phyloP scores from a whole-genome alignment of 2,113 vertebrate species.

The Rallus limicola region DNA sequence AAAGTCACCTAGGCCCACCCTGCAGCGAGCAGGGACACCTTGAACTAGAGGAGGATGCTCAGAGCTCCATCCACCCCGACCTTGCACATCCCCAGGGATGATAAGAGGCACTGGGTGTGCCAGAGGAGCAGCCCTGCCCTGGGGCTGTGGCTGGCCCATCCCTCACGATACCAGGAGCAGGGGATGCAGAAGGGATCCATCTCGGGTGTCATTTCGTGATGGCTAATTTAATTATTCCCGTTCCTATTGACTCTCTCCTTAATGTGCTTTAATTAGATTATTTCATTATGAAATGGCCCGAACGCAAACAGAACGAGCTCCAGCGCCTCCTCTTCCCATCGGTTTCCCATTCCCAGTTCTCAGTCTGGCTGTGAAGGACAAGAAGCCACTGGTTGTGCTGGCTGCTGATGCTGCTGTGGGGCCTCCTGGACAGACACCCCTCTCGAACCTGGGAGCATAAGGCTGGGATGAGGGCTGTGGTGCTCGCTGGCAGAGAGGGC shows the following conservation, averaged over 20 bases:
- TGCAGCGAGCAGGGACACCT: too few species aligned
- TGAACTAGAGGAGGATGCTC: too few species aligned
- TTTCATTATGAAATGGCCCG: background rate
- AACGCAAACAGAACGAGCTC: background rate
- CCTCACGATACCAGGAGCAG: rapidly evolving
- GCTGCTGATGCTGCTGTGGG: background rate
- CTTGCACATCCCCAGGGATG: too few species aligned
- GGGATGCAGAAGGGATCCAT: background rate
- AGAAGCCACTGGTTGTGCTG: background rate
- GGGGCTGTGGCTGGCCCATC: background rate
- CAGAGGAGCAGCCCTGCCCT: background rate
- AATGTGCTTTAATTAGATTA: background rate
- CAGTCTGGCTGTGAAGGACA: rapidly evolving
- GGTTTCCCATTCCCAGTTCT: background rate
- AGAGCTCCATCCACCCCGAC: too few species aligned
- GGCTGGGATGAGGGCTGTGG: background rate
- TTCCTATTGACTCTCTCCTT: background rate
- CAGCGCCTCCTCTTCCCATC: background rate
- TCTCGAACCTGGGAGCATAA: too few species aligned
- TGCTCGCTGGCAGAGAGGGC: rapidly evolving
- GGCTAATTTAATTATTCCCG: background rate
- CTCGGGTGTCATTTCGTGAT: background rate
- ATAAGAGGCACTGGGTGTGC: too few species aligned
- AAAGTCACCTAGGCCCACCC: too few species aligned
- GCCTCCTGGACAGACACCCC: background rate